A percentile compares a stretch with the other conserved stretches of the same genome.
Evolutionary conservation across 2,113 vertebrate genomes (phyloP).

Genomic region (Centropus unirufus): DNA sequence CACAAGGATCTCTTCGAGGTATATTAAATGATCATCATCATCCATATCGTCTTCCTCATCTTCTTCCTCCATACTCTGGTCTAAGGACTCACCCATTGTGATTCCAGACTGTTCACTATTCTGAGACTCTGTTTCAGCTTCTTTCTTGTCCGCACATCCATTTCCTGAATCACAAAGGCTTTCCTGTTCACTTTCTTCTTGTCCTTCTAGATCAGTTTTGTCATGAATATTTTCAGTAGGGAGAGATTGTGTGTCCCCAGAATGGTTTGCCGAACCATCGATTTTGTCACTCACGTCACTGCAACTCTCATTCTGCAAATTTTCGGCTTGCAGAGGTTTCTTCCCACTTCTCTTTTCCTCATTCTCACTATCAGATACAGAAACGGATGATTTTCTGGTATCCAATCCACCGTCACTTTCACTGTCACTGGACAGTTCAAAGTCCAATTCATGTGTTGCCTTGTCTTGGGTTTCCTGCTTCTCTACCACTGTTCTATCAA

Average conservation of each 20-base stretch:
- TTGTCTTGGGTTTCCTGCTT: conserved; percentile 27
- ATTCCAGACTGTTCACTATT: conserved; percentile 94
- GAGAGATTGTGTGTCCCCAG: not conserved
- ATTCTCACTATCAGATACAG: conserved; percentile 75
- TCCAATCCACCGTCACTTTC: conserved; percentile 78
- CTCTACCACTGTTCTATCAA: not conserved
- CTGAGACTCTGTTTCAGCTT: conserved; percentile 94
- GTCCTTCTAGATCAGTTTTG: conserved; percentile 60
- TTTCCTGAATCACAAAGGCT: conserved; percentile 84
- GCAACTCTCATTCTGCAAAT: not conserved
- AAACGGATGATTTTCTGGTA: conserved; percentile 71
- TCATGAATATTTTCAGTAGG: not conserved
- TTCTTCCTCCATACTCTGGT: conserved; percentile 93
- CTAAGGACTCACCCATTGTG: conserved; percentile 90
- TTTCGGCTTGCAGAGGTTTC: conserved; percentile 32
- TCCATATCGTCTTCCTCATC: conserved; percentile 88
- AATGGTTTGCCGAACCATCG: conserved; percentile 22
- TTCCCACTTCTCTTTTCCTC: conserved; percentile 72
- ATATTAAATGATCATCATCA: conserved; percentile 92
- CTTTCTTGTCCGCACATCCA: conserved; percentile 85
- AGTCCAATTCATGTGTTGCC: conserved; percentile 82
- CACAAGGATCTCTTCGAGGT: conserved; percentile 93
- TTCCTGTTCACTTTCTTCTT: conserved; percentile 74
- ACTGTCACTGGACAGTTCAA: conserved; percentile 92
- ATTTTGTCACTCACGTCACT: not conserved